These are phyloP conservation scores for Phortica magna DNA, from an alignment of 2,888 invertebrate species.

Conservation along the genomic window DNA sequence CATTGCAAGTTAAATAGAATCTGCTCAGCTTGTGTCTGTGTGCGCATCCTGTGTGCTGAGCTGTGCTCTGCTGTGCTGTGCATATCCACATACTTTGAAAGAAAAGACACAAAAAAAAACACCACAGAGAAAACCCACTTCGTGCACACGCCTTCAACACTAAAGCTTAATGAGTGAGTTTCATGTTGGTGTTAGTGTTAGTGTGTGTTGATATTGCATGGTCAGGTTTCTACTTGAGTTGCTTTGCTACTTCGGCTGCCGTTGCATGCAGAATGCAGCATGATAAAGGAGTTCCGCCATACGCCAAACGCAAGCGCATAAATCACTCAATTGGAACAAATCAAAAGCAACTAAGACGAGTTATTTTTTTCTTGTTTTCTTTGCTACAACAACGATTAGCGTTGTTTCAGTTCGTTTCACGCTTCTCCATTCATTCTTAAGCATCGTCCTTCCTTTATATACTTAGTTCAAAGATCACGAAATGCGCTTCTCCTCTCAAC, in stretches of 20 bases:
- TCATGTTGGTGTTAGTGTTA: no score
- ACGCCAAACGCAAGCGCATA: slow-evolving; percentile 60
- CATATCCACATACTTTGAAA: slow-evolving; percentile 6
- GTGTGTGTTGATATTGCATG: slow-evolving; percentile 27
- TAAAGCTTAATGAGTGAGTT: not conserved
- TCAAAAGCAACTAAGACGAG: slow-evolving; percentile 18
- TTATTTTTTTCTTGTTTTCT: not conserved
- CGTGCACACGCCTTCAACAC: not conserved
- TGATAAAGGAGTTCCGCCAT: slow-evolving; percentile 16
- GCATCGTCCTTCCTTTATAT: not conserved
- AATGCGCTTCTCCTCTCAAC: not conserved
- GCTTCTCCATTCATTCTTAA: not conserved
- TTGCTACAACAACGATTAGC: not conserved
- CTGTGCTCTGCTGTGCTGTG: no score
- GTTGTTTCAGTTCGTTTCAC: not conserved
- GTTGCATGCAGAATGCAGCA: not conserved
- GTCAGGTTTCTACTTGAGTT: slow-evolving; percentile 42
- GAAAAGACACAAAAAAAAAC: no score
- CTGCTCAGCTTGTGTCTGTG: slow-evolving; percentile 5
- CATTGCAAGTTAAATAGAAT: slow-evolving; percentile 27
- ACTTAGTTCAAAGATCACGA: slow-evolving; percentile 10
- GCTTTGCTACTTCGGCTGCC: not conserved
- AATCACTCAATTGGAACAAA: slow-evolving; percentile 70
- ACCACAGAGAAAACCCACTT: not conserved
- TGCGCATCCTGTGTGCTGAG: not conserved